Conservation (phyloP, 2,113 vertebrate species). For the Penelope pileata region DNA sequence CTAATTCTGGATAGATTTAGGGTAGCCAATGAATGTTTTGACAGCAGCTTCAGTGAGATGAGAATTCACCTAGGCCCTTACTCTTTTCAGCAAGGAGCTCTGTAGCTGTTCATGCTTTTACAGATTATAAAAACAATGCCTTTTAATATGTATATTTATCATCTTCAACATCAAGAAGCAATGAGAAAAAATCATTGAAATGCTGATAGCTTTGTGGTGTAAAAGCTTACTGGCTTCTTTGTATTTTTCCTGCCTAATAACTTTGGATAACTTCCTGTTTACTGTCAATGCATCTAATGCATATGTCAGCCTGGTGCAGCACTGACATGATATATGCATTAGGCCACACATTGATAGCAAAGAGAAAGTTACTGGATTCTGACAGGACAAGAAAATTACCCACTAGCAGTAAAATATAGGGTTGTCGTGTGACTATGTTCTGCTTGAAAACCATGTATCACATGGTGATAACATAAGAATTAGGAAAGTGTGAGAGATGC, state of each 20-base stretch:
- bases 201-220: not conserved
- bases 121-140: constrained; percentile 33
- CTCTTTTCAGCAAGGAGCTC: not conserved
- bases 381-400: constrained; percentile 64
- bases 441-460: not conserved
- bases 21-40: not conserved
- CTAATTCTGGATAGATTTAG: not conserved
- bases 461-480: not conserved
- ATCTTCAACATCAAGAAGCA: not conserved
- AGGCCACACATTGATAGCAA: constrained; percentile 53
- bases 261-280: constrained; percentile 57
- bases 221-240: not conserved
- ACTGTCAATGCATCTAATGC: constrained; percentile 42
- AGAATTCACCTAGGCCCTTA: not conserved
- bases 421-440: constrained; percentile 1
- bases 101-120: not conserved
- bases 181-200: not conserved
- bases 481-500: not conserved
- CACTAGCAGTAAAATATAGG: constrained; percentile 38
- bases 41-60: not conserved
- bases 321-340: constrained; percentile 53
- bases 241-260: constrained; percentile 14
- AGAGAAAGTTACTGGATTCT: constrained; percentile 41
- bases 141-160: constrained; percentile 17
- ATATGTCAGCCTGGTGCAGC: constrained; percentile 23